These are phyloP conservation scores for Lasioglossum calceatum DNA, from an alignment of 2,888 invertebrate species.

Conservation along the genomic window DNA sequence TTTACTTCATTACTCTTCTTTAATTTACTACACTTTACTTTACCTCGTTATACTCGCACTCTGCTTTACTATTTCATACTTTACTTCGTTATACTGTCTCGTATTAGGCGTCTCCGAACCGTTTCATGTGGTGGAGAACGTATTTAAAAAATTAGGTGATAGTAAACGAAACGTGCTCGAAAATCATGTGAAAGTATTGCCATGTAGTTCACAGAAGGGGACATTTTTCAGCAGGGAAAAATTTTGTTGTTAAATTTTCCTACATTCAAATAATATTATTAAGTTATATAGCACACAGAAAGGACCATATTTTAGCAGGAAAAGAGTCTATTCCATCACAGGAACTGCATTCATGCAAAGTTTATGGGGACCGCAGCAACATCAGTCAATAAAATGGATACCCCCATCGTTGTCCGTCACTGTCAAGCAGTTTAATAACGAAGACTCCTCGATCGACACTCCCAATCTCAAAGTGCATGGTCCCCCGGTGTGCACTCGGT, in stretches of 20 bases:
- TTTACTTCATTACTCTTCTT: background rate
- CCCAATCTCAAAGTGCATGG: background rate
- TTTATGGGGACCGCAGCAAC: background rate
- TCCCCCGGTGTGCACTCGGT: background rate
- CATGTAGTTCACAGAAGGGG: too few relatives aligned
- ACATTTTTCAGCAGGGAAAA: too few relatives aligned
- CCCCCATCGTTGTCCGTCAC: background rate
- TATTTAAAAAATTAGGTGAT: too few relatives aligned
- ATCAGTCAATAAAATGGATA: background rate
- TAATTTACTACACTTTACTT: constrained; percentile 2
- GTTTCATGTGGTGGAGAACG: background rate
- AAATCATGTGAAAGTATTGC: too few relatives aligned
- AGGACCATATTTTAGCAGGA: background rate
- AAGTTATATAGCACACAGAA: background rate
- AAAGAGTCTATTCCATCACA: background rate
- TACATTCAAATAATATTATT: too few relatives aligned
- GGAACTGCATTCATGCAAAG: background rate
- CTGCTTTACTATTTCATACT: background rate
- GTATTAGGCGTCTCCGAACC: background rate
- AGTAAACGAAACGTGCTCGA: background rate
- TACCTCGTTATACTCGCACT: background rate
- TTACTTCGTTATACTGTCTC: background rate
- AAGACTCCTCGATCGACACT: background rate
- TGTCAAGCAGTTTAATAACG: background rate
- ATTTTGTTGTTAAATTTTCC: too few relatives aligned